Evolutionary conservation across 2,888 invertebrate species (phyloP), one percentile per base, ranked within the genome.

Genomic region (Epirrhoe alternata): DNA sequence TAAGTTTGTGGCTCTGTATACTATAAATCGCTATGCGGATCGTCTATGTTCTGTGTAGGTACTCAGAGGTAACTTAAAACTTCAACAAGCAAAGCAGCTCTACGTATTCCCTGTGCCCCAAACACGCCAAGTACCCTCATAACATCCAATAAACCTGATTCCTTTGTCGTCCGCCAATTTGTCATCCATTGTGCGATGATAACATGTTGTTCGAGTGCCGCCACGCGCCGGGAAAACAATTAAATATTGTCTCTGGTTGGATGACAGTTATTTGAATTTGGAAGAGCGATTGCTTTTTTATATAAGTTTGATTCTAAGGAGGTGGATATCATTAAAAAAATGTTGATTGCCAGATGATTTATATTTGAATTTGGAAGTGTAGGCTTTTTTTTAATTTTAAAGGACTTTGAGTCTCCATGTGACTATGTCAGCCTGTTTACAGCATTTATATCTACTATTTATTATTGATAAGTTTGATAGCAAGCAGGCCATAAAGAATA

Each of bases 141-240:
- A 90, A 88, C 89, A 85, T 81, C 90, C 90, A 90, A 91, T 91
- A 91, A 91, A 91, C 90, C 88, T 83, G 87, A 84, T 86, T 85
- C 89, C 91, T 90, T 90, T 90, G 91, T 91, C 81, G 80, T 81
- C 81, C 83, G 77, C 82, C 90, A 90, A 91, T 91, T 91, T 91
- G 91, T 91, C 91, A 91, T 90, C 89, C 83, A 88, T 89, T 90
- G 89, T 89, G 73, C 66, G 68, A 69, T 72, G 77, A 84, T 84
- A 86, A 85, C 84, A 86, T 86, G 85, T 80, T 82, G 82, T 81
- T 86, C 80, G 78, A 90, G 89, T 85, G 88, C 83, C 81, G 83
- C 80, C 90, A 87, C 90, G 90, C 86, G 89, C 70, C 85, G 77
- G 59, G 80, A 86, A 87, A 89, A 90, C 88, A 90, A 90, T 90